Evolutionary conservation across 2,888 invertebrate species (phyloP).

Genomic region (Punctoribates punctum): DNA sequence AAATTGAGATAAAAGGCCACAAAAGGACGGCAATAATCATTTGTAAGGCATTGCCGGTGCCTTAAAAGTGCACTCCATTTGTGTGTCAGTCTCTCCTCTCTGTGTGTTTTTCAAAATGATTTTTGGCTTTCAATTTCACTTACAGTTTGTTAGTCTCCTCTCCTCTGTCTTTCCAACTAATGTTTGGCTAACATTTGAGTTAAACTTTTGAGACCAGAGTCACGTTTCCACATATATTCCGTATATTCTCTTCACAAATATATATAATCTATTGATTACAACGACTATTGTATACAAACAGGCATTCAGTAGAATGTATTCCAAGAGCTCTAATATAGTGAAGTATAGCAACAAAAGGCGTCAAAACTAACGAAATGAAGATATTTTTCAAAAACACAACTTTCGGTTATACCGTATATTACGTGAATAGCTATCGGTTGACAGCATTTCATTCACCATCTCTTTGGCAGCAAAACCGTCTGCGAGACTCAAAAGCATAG

Average conservation of each 20-base stretch:
- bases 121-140: slow-evolving; percentile 25
- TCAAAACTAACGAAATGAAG: slow-evolving; percentile 14
- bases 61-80: slow-evolving; percentile 3
- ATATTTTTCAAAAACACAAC: slow-evolving; percentile 18
- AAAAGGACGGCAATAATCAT: background rate
- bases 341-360: slow-evolving; percentile 1
- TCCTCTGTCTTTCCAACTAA: background rate
- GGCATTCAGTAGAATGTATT: background rate
- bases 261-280: slow-evolving; percentile 21
- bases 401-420: slow-evolving; percentile 8
- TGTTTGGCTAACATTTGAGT: slow-evolving; percentile 1
- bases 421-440: slow-evolving; percentile 1
- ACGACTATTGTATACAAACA: slow-evolving; percentile 26
- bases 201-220: slow-evolving; percentile 13
- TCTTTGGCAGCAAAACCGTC: background rate
- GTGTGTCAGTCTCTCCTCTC: background rate
- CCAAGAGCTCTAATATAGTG: background rate
- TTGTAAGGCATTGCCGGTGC: background rate
- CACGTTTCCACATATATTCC: slow-evolving; percentile 1
- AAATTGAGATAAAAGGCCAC: slow-evolving; percentile 3
- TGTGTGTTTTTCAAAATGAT: background rate
- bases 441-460: background rate
- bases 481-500: slow-evolving; percentile 7
- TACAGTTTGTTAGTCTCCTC: background rate
- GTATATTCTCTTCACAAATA: background rate